phyloP scores from a whole-genome alignment of 2,113 vertebrate genomes.

The Papio anubis region DNA sequence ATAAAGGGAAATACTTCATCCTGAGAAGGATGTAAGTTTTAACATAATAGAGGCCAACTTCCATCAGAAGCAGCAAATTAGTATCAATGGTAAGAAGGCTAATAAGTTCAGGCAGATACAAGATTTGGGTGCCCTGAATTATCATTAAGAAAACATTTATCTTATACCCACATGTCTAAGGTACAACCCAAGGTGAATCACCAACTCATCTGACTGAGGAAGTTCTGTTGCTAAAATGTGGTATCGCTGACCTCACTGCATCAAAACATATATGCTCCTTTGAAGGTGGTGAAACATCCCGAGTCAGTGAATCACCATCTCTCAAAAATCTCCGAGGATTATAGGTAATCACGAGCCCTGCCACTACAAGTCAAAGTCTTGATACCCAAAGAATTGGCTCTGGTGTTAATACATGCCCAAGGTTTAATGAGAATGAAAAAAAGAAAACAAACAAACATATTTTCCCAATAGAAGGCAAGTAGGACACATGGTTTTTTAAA shows the following conservation, averaged over 20 bases:
- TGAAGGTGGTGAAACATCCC: neutral
- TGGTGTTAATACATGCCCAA: neutral
- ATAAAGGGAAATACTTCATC: neutral
- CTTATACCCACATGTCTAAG: neutral
- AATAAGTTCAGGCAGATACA: neutral
- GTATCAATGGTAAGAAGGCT: neutral
- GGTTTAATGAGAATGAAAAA: neutral
- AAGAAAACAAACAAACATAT: neutral
- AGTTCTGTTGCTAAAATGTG: neutral
- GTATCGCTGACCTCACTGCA: neutral
- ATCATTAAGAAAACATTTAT: conserved; percentile 31
- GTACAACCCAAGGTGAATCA: neutral
- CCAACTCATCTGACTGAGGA: neutral
- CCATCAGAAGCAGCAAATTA: neutral
- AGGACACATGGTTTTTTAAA: neutral
- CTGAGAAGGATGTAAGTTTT: neutral
- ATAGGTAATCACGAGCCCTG: neutral
- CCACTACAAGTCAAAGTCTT: neutral
- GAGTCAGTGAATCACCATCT: neutral
- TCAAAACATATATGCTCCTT: neutral
- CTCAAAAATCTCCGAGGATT: neutral
- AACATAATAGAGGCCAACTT: neutral
- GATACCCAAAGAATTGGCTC: neutral
- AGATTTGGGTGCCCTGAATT: neutral
- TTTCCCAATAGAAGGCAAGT: neutral